Conservation (phyloP, 1,140 invertebrate species). For the Drosophila kanapiae region DNA sequence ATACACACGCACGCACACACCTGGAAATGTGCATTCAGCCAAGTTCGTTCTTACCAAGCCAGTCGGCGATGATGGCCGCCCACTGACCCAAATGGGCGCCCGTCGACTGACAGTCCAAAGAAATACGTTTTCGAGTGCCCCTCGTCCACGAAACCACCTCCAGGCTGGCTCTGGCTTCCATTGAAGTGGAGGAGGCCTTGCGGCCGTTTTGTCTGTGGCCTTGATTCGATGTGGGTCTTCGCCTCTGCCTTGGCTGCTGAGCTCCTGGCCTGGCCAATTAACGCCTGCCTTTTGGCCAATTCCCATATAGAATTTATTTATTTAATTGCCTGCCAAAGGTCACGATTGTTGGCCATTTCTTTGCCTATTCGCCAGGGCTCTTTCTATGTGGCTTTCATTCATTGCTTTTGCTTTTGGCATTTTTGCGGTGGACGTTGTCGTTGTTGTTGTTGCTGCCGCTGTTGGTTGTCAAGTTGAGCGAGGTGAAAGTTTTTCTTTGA, state of each 20-base stretch:
- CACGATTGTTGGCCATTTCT: constrained; percentile 38
- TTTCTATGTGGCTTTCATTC: constrained; percentile 41
- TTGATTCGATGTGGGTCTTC: constrained; percentile 65
- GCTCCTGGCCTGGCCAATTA: constrained; percentile 57
- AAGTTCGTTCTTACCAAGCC: constrained; percentile 53
- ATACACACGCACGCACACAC: constrained; percentile 17
- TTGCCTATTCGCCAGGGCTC: constrained; percentile 26
- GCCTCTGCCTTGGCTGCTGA: constrained; percentile 12
- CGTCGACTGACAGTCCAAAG: constrained; percentile 57
- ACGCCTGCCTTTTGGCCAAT: constrained; percentile 50
- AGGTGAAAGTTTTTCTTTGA: constrained; percentile 75
- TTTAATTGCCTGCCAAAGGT: constrained; percentile 65
- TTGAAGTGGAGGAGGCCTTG: constrained; percentile 27
- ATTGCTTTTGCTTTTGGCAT: constrained; percentile 40
- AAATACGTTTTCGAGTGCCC: constrained; percentile 61
- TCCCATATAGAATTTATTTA: constrained; percentile 57
- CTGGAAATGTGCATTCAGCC: constrained; percentile 67
- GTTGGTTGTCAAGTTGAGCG: constrained; percentile 41
- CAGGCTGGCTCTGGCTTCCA: constrained; percentile 1
- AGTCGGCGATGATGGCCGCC: constrained; percentile 63
- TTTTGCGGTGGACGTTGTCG: constrained; percentile 59
- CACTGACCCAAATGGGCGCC: constrained; percentile 71
- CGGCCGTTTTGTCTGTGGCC: constrained; percentile 56
- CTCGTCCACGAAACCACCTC: constrained; percentile 5
- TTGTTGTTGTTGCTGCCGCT: constrained; percentile 47